These are phyloP conservation scores for Physocephala rufipes DNA, from an alignment of 2,888 invertebrate species.

Conservation along the genomic window DNA sequence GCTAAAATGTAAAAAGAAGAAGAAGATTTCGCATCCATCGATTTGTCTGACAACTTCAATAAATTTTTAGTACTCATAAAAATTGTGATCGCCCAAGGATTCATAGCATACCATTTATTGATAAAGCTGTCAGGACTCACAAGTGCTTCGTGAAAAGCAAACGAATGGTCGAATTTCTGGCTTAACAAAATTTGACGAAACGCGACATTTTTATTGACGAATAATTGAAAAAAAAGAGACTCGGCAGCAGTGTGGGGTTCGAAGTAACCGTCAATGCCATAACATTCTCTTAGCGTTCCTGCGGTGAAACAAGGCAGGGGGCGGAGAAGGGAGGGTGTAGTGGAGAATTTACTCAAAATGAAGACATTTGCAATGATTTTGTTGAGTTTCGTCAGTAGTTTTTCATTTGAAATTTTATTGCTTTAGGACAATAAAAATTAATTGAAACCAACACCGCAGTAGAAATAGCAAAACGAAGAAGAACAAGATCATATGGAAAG, in stretches of 20 bases:
- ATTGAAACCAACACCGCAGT: slow-evolving; percentile 47
- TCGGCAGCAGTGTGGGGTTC: not conserved
- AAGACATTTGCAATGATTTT: slow-evolving; percentile 39
- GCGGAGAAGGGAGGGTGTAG: not conserved
- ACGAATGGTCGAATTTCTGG: too few species aligned
- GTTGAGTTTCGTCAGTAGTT: slow-evolving; percentile 33
- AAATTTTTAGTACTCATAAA: not conserved
- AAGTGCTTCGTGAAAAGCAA: too few species aligned
- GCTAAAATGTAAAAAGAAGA: too few species aligned
- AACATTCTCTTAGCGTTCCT: slow-evolving; percentile 33
- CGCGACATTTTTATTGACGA: slow-evolving; percentile 58
- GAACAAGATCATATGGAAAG: too few species aligned
- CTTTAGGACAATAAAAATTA: slow-evolving; percentile 56
- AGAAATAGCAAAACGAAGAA: slow-evolving; percentile 43
- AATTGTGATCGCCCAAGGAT: not conserved
- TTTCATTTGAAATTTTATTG: slow-evolving; percentile 49
- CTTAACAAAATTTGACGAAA: slow-evolving; percentile 46
- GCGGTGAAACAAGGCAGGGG: not conserved
- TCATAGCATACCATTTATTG: not conserved
- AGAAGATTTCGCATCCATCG: not conserved
- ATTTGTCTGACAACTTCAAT: not conserved
- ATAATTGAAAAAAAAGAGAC: slow-evolving; percentile 24
- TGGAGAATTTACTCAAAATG: not conserved
- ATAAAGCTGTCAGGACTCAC: not conserved
- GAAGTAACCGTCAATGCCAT: slow-evolving; percentile 4